Conservation (phyloP, 2,113 vertebrate species). For the Ictalurus punctatus region DNA sequence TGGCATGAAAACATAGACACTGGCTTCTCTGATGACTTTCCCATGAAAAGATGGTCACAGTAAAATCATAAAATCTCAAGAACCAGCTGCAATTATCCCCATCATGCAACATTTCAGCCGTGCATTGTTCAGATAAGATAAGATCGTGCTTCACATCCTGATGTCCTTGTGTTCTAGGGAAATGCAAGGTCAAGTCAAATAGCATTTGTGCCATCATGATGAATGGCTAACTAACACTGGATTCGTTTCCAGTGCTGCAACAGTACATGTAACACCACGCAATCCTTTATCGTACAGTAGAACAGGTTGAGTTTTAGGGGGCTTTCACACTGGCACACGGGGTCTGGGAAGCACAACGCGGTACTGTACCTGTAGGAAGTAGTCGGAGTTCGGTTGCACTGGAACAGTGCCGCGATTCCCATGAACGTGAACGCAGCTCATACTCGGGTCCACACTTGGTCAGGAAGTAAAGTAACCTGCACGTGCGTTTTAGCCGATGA, state of each 20-base stretch:
- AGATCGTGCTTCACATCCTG: conserved; percentile 46
- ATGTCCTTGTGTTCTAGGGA: conserved; percentile 36
- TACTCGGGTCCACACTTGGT: too few species aligned
- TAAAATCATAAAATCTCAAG: conserved; percentile 6
- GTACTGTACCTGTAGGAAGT: too few species aligned
- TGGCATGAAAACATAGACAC: background rate
- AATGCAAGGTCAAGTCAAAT: background rate
- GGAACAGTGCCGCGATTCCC: too few species aligned
- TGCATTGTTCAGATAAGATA: conserved; percentile 56
- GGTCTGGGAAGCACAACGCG: too few species aligned
- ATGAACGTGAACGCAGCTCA: too few species aligned
- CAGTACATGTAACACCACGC: background rate
- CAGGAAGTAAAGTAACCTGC: too few species aligned
- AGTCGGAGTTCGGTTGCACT: too few species aligned
- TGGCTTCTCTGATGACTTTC: conserved; percentile 1
- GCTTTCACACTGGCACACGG: too few species aligned
- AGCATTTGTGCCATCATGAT: background rate
- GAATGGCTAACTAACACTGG: conserved; percentile 16
- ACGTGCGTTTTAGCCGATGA: too few species aligned
- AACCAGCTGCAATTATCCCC: conserved; percentile 13
- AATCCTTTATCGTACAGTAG: background rate
- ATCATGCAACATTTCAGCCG: conserved; percentile 17
- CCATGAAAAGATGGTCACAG: background rate
- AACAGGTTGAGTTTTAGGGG: background rate
- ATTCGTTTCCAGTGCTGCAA: conserved; percentile 20